Evolutionary conservation across 2,888 invertebrate genomes (phyloP), one percentile per base, ranked within the genome.

Genomic region (Lithophane semibrunnea): DNA sequence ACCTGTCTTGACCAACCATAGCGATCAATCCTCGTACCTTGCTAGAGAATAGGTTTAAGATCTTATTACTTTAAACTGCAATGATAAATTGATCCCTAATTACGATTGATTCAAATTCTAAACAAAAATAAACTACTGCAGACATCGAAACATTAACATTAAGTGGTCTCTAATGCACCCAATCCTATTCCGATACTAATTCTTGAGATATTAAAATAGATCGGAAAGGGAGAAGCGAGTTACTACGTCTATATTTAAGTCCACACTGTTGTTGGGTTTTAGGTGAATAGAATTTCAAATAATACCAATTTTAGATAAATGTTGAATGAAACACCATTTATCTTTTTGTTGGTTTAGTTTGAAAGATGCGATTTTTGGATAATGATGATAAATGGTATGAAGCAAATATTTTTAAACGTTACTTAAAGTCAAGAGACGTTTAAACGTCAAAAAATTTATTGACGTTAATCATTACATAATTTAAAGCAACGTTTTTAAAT

Each of bases 111-210:
- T 79, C 49, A 69, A 68, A 63, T 42, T n/a, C 2, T 66, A 42
- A 63, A 83, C n/a, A 47, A 65, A 61, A 80, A 72, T 52, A 75
- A 65, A 79, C 54, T 47, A 12, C 12, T 54, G 60, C 56, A 71
- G 2, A 61, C 52, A 10, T 63, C 3, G 61, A 61, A 44, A 69
- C 79, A 65, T 67, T 60, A 56, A 60, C 54, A 82, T 65, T 84
- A 79, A 86, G 86, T 83, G 87, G 60, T 79, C 60, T 77, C 79
- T 79, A 84, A 83, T 81, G 79, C 73, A 84, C 71, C 77, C 72
- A 74, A 76, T 82, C 37, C 74, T 67, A 75, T 75, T 5, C 56
- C 63, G 72, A 65, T 66, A 78, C 81, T 66, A 78, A 79, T 85
- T 83, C 75, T 68, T 65, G 9, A 52, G n/a, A 61, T 54, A 75